Evolutionary conservation across 2,797 vertebrate species (phyloP).

Genomic region (Ispidina lecontei): DNA sequence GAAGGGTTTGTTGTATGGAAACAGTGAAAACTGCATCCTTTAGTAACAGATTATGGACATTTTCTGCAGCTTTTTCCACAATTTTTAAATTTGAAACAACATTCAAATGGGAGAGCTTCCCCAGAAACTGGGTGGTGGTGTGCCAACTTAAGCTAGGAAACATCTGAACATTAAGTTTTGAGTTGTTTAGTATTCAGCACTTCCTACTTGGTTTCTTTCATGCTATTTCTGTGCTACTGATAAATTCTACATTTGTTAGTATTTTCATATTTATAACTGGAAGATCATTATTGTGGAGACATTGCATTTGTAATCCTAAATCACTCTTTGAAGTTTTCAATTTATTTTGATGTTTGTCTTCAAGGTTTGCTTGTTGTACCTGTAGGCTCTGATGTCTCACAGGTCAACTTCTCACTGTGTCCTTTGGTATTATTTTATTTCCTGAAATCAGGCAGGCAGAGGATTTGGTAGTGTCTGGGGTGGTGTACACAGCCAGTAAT

Average conservation of each 20-base stretch:
- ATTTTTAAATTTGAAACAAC: not conserved
- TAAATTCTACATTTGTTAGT: not conserved
- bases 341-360: not conserved
- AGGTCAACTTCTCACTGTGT: not conserved
- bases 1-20: not conserved
- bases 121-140: not conserved
- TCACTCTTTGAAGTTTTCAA: not conserved
- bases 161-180: not conserved
- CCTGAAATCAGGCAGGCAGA: not conserved
- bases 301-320: not conserved
- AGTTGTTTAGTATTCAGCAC: not conserved
- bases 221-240: not conserved
- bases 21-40: not conserved
- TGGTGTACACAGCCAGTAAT: not conserved
- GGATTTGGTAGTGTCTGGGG: not conserved
- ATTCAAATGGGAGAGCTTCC: not conserved
- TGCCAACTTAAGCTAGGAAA: not conserved
- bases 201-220: not conserved
- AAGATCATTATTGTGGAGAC: not conserved
- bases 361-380: not conserved
- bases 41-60: not conserved
- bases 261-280: not conserved
- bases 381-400: not conserved
- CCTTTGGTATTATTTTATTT: not conserved
- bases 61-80: not conserved